Base-by-base conservation (phyloP, 2,888 invertebrate genomes). In the Eueremaeus valkanovi region DNA sequence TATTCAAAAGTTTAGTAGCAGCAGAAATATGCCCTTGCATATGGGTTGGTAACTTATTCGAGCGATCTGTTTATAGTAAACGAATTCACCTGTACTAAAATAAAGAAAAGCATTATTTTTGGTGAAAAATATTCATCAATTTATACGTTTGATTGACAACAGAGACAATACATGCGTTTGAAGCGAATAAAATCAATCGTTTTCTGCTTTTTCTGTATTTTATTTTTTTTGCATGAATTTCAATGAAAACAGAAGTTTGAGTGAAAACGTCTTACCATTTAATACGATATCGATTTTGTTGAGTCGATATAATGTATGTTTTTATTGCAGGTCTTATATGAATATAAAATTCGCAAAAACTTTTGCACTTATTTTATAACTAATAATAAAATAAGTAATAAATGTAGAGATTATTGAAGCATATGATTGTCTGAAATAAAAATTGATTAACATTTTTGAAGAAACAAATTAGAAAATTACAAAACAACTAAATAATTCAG, bases 111-210 rank as follows among this genome's bases (percentile, higher is more conserved):
- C 49, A 49, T n/a, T 49, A 9, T 49, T 55, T 55, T n/a, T 24
- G 21, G 55, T 8, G 6, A 24, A 8, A 27, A 27, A 13, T 55
- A 55, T 55, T 55, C 27, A 55, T 55, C 55, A 55, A 55, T 24
- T 55, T n/a, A 11, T 55, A 24, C 55, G 27, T 13, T 9, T 55
- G 55, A 55, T 55, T 55, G 55, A 55, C 55, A n/a, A n/a, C n/a
- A n/a, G 49, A 55, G 55, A 55, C 27, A 27, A 55, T 55, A 55
- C 13, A 55, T 27, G 13, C 13, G 24, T 27, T 49, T 49, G 11
- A 55, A 13, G 55, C 55, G 24, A 55, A 49, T 21, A 49, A 55
- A 55, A 55, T 55, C 55, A 55, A 55, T 55, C 11, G 55, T 55
- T 8, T 55, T n/a, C 13, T 24, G 24, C 21, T 55, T 27, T 24